phyloP scores from a whole-genome alignment of 2,797 vertebrate genomes.

The Lerista edwardsae region DNA sequence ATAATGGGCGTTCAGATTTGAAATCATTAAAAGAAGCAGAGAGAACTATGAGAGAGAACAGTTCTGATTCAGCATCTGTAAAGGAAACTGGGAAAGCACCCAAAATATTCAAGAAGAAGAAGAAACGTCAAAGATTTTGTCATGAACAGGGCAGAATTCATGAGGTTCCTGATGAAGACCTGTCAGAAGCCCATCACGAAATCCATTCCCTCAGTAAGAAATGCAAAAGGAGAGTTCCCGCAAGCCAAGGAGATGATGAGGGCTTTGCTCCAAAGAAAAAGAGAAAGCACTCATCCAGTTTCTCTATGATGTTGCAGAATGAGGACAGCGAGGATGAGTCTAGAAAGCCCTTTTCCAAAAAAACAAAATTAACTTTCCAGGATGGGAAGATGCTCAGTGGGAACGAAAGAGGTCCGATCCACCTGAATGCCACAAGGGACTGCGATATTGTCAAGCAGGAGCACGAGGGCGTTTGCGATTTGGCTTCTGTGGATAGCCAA shows the following conservation, averaged over 20 bases:
- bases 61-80: constrained; percentile 27
- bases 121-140: neutral
- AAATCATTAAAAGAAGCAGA: constrained; percentile 26
- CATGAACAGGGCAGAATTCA: neutral
- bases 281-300: constrained; percentile 2
- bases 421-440: neutral
- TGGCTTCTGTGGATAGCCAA: neutral
- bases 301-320: neutral
- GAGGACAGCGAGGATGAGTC: neutral
- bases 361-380: neutral
- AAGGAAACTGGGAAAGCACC: constrained; percentile 33
- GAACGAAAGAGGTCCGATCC: neutral
- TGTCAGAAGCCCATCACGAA: neutral
- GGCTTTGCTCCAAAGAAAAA: constrained; percentile 34
- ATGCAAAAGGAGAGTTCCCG: neutral
- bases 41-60: constrained; percentile 9
- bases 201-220: neutral
- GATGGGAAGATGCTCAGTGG: neutral
- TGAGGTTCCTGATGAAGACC: neutral
- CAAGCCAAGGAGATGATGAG: neutral
- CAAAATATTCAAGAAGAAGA: constrained; percentile 48
- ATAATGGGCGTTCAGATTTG: constrained; percentile 29
- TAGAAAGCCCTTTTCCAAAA: neutral
- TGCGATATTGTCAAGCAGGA: neutral
- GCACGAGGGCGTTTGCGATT: neutral